Evolutionary conservation across 2,797 vertebrate species (phyloP), one percentile per base, ranked within the genome.

Genomic region (Lithobates pipiens): DNA sequence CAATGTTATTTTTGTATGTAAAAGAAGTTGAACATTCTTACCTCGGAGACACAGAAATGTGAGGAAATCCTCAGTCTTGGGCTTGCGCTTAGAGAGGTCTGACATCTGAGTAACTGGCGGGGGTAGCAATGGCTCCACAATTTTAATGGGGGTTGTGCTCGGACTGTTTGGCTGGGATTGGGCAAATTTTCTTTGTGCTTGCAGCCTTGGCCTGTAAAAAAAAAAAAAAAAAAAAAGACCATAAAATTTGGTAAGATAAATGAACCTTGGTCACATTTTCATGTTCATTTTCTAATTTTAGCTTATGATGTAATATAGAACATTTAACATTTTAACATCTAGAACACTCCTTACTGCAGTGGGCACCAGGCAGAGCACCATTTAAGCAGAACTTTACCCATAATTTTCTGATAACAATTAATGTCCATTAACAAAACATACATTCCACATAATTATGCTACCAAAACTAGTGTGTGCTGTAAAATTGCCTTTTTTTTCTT

Each of bases 31-130:
- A 61, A 61, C 23, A 73, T 21, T 8, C 94, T 91, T 95, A 99
- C 98, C 98, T 98, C 98, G 95, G 93, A 99, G 97, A 95, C 98
- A 99, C 93, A 99, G 97, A 94, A 99, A 99, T 81, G 98, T 99
- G 91, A 99, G 97, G 93, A 99, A 99, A 95, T 99, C 98, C 95
- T 99, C 98, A 10, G 98, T 99, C 95, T 99, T 99, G 92, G 98
- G 98, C 91, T 99, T 99, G 94, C 97, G 96, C 91, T 97, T 96
- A 89, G 97, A 98, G 95, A 99, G 96, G 95, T 99, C 98, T 89
- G 97, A 97, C 89, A 99, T 97, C 86, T 97, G 97, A 82, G 96
- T 94, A 89, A 95, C 95, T 83, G 96, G 96, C 76, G 96, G 96
- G 91, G 96, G 95, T 90, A 94, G 94, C 88, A 95, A 90, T 71